These are phyloP conservation scores for Cyclura pinguis DNA, from an alignment of 2,797 vertebrate genomes.

Conservation along the genomic window DNA sequence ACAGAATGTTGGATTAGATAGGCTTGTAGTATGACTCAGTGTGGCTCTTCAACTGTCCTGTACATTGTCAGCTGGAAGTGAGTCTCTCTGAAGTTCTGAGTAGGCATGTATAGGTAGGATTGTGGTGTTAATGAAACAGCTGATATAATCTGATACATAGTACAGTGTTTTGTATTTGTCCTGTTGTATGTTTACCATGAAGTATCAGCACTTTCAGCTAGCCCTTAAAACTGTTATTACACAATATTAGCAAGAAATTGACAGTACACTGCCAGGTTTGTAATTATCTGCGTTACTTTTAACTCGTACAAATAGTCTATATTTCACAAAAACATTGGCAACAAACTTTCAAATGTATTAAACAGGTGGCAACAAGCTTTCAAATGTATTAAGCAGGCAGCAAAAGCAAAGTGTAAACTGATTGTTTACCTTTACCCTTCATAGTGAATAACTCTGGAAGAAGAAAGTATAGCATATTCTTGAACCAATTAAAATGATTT, in stretches of 20 bases:
- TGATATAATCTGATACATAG: too few species aligned
- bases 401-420: not conserved
- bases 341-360: not conserved
- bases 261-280: not conserved
- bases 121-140: not conserved
- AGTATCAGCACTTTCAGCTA: not conserved
- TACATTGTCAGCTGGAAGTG: too few species aligned
- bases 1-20: too few species aligned
- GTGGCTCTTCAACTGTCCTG: too few species aligned
- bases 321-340: not conserved
- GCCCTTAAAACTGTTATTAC: not conserved
- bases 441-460: not conserved
- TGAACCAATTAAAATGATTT: not conserved
- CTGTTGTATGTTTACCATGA: not conserved
- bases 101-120: too few species aligned
- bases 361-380: not conserved
- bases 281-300: not conserved
- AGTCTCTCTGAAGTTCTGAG: too few species aligned
- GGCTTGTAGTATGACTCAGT: too few species aligned
- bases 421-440: not conserved
- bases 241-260: not conserved
- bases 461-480: not conserved
- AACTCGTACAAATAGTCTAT: not conserved
- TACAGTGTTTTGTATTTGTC: not conserved
- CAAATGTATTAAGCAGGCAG: not conserved